Base-by-base conservation (phyloP, 92 coral and sea anemone species). In the Siderastrea siderea region DNA sequence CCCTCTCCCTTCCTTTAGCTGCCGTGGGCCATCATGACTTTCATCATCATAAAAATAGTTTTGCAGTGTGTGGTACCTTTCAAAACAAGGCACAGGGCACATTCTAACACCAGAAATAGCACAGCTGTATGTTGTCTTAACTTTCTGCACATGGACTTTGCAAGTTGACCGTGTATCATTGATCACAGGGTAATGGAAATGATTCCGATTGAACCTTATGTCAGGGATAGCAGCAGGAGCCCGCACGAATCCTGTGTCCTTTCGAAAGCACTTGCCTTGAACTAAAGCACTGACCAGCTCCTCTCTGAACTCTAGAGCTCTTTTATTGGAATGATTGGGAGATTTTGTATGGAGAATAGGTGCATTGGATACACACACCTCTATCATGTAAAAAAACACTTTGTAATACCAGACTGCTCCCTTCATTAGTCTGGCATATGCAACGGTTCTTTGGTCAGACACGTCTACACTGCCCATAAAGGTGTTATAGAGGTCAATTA, bases 11-110 rank as follows among this genome's bases (percentile, higher is more conserved):
- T 61, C 82, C 47, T 79, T 66, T 11, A 66, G 50, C 62, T 48
- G 61, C 4, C 17, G 49, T 62, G 64, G 74, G 13, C 74, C 64
- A 19, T 65, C 50, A 6, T 50, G 74, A 47, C 44, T 8, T 65
- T 79, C 84, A 50, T 80, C 91, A 80, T 53, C 67, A 51, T 59
- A 87, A 12, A 14, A 50, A 19, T 80, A 81, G 73, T 71, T 47
- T 66, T 81, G 81, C 87, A 80, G 2, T 38, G 87, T 80, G 76
- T 80, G 76, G 52, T 80, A 50, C 76, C 74, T 17, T 82, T 87
- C 14, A 81, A 87, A 87, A 73, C 87, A 80, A 17, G 91, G 79
- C 55, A 52, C 87, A 17, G 76, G 87, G 59, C 76, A 87, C 91
- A 51, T 72, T 58, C 69, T 70, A 14, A 80, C 67, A 72, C 73